Evolutionary conservation across 2,797 vertebrate species (phyloP), one percentile per base, ranked within the genome.

Genomic region (Sebastolobus alascanus): DNA sequence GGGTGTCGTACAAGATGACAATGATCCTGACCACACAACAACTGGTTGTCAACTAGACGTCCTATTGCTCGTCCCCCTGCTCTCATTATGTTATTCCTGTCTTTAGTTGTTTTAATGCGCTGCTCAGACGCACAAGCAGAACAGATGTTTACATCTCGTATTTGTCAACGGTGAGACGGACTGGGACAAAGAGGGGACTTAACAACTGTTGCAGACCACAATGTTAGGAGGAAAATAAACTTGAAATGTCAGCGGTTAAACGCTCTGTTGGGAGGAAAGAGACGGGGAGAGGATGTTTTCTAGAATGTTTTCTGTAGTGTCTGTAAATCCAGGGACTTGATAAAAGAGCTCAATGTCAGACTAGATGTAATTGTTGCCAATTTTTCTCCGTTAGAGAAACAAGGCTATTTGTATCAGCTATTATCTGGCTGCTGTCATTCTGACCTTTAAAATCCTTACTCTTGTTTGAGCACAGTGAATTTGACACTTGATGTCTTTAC

Each of bases 401-500:
- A 69, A 74, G 64, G 43, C 72, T 64, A 61, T 88, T 85, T 78
- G 80, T 87, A 77, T 83, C 56, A 79, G 76, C 77, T 37, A 25
- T 79, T 82, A 79, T 84, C 73, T 77, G 63, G 58, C 43, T 13
- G 64, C 82, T 65, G 79, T 81, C 85, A 65, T 43, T 52, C 73
- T 90, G 90, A 92, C 91, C 88, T 90, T 86, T 85, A 80, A 73
- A 87, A 85, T 74, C 83, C 40, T 76, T 11, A 5, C 40, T 67
- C 64, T 25, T 66, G 75, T 90, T 76, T 68, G 52, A 85, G 74
- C 59, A 43, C 69, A 43, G 64, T 16, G 71, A 63, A 52, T 86
- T 70, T 77, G 79, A 90, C 81, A 79, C 72, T 74, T 18, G 29
- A 16, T 37, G 68, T 72, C 72, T 85, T 82, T 40, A 46, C 40